Evolutionary conservation across 2,797 vertebrate genomes (phyloP).

Genomic region (Poecilia wingei): DNA sequence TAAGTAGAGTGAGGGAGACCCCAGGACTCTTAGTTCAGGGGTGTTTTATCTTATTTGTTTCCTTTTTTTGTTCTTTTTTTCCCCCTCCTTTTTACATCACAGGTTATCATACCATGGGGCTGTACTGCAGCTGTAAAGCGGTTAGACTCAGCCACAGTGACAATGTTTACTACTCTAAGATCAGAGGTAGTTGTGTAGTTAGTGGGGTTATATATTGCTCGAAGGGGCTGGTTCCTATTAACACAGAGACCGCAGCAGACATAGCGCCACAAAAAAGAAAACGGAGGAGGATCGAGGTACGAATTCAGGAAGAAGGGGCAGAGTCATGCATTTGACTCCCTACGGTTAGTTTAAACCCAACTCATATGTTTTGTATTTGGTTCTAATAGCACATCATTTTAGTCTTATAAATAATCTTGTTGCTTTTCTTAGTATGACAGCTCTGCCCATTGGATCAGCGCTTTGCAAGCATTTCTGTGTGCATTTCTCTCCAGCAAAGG

Average conservation of each 20-base stretch:
- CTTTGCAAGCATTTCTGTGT: not conserved
- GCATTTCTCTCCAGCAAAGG: not conserved
- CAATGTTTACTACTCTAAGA: constrained; percentile 77
- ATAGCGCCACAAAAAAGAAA: constrained; percentile 32
- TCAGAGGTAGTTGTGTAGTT: constrained; percentile 74
- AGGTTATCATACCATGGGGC: constrained; percentile 70
- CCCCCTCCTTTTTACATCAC: constrained; percentile 52
- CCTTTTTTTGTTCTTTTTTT: constrained; percentile 4
- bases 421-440: not conserved
- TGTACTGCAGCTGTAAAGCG: constrained; percentile 67
- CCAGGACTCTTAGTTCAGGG: constrained; percentile 5
- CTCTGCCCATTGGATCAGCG: not conserved
- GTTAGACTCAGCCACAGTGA: constrained; percentile 57
- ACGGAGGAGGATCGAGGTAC: constrained; percentile 2
- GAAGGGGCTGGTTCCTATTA: constrained; percentile 77
- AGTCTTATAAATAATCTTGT: not conserved
- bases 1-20: constrained; percentile 3
- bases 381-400: not conserved
- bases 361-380: constrained; percentile 3
- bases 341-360: constrained; percentile 6
- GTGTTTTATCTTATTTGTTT: constrained; percentile 32
- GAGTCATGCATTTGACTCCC: constrained; percentile 16
- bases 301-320: constrained; percentile 25
- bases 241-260: constrained; percentile 41
- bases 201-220: constrained; percentile 73